Evolutionary conservation across 2,888 invertebrate species (phyloP).

Genomic region (Sceliomorpha sp.): DNA sequence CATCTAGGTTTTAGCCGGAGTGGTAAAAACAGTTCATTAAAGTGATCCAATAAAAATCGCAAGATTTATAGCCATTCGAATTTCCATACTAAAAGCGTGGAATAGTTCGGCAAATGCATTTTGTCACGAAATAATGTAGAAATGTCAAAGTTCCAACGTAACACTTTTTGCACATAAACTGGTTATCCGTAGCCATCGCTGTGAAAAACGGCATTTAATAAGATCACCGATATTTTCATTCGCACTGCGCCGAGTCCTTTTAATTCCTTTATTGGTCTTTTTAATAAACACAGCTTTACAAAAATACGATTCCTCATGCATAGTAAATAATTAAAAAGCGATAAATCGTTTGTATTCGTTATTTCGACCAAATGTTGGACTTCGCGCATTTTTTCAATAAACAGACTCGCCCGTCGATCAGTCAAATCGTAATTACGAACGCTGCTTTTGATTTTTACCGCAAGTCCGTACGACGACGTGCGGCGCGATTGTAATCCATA

Average conservation of each 20-base stretch:
- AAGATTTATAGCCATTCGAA: constrained; percentile 24
- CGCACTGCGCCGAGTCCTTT: constrained; percentile 46
- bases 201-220: constrained; percentile 60
- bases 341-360: too few species aligned
- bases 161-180: constrained; percentile 27
- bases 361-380: too few species aligned
- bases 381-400: too few species aligned
- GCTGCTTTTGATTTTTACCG: too few species aligned
- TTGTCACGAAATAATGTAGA: constrained; percentile 35
- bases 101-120: constrained; percentile 18
- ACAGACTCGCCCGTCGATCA: too few species aligned
- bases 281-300: constrained; percentile 53
- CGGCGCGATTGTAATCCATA: too few species aligned
- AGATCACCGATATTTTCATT: constrained; percentile 51
- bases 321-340: constrained; percentile 50
- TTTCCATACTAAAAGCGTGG: constrained; percentile 34
- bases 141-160: constrained; percentile 15
- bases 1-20: too few species aligned
- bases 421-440: too few species aligned
- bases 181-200: constrained; percentile 40
- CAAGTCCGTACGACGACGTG: too few species aligned
- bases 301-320: constrained; percentile 60
- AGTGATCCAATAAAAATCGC: constrained; percentile 32
- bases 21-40: constrained; percentile 31
- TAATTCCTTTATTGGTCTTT: constrained; percentile 47